Evolutionary conservation across 2,888 invertebrate species (phyloP).

Genomic region (Celastrina argiolus): DNA sequence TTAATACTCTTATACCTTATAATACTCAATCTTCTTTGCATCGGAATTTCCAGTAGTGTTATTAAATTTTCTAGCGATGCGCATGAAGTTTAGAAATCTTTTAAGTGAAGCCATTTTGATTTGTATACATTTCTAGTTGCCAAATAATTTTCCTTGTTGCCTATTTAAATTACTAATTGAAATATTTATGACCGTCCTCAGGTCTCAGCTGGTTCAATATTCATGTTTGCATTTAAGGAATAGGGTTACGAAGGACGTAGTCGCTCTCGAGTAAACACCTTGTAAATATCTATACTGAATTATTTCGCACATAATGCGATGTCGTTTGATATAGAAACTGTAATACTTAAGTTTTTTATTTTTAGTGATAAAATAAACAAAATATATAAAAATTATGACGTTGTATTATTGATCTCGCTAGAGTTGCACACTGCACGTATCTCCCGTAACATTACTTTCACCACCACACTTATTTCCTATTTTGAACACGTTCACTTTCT

Average conservation of each 20-base stretch:
- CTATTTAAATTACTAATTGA: conserved; percentile 58
- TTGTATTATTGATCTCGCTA: conserved; percentile 54
- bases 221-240: conserved; percentile 63
- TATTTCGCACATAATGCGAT: conserved; percentile 72
- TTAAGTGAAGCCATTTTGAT: conserved; percentile 59
- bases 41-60: conserved; percentile 43
- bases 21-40: conserved; percentile 68
- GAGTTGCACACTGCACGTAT: conserved; percentile 56
- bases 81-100: conserved; percentile 58
- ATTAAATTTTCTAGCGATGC: conserved; percentile 50
- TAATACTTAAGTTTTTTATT: conserved; percentile 73
- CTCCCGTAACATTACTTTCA: conserved; percentile 56
- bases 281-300: conserved; percentile 71
- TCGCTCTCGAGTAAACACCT: conserved; percentile 49
- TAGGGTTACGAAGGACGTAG: conserved; percentile 44
- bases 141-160: conserved; percentile 63
- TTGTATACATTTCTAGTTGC: conserved; percentile 72
- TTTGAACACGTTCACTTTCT: conserved; percentile 57
- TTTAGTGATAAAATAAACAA: conserved; percentile 77
- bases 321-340: conserved; percentile 76
- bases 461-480: conserved; percentile 48
- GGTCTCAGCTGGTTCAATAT: conserved; percentile 33
- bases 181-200: conserved; percentile 61
- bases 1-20: conserved; percentile 50
- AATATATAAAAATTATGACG: conserved; percentile 55